Evolutionary conservation across 2,113 vertebrate species (phyloP), one percentile per base, ranked within the genome.

Genomic region (Synchiropus splendidus): DNA sequence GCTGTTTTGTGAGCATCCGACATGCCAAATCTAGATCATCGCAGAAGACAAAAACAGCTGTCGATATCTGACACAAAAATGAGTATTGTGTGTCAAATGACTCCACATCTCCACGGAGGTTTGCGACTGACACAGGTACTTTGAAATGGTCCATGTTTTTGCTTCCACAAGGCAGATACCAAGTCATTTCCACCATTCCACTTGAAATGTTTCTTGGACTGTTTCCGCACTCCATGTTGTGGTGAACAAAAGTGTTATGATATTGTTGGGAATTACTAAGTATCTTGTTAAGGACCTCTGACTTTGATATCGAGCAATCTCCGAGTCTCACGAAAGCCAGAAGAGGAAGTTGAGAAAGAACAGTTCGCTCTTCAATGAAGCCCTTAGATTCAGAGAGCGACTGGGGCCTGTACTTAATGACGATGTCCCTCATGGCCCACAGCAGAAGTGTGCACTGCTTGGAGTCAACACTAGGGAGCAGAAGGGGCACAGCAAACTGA

Each of bases 291-390:
- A 89, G 41, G 37, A 79, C 8, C 38, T 68, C 71, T 5, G 87
- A 89, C 47, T 89, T 89, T 1, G 82, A 86, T 27, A 86, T 52
- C 16, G 41, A 81, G 16, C 61, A 79, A 42, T 43, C 59, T 8
- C 79, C 72, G 10, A 89, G 34, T 10, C 77, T 77, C 12, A 88
- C 84, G 69, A 89, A 89, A 9, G 85, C 87, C 9, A 48, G 10
- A 9, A 45, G 33, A 16, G 42, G 42, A 9, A 34, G 16, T 12
- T 6, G 12, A 15, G 51, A 31, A 6, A 37, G 10, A 31, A 60
- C 61, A 39, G 83, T 60, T 16, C 41, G 55, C 5, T 49, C 33
- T 18, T 76, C 68, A 2, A 48, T 45, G 32, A 72, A 77, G 3
- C 35, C 42, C 6, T 10, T 39, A 10, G 50, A 18, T 1, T 59